Percentiles rank a stretch among this genome's conserved stretches.
These are phyloP conservation scores for Babyrousa celebensis DNA, from an alignment of 2,797 vertebrate genomes.

Conservation along the genomic window DNA sequence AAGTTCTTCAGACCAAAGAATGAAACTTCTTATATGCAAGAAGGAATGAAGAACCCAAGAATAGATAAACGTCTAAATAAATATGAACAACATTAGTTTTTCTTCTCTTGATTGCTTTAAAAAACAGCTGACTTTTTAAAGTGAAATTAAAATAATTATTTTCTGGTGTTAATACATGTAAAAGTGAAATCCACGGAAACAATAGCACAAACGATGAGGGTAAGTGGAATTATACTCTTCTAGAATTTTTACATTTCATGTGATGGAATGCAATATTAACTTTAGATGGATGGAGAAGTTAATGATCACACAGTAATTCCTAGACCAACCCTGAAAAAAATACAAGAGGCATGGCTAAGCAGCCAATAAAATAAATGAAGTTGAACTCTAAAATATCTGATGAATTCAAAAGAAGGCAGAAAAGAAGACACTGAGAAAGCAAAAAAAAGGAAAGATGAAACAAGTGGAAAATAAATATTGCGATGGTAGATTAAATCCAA, in stretches of 20 bases:
- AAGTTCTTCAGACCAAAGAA: not conserved
- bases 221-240: not conserved
- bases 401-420: not conserved
- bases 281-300: conserved; percentile 1
- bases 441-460: not conserved
- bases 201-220: not conserved
- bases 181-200: not conserved
- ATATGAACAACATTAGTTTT: not conserved
- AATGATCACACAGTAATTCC: not conserved
- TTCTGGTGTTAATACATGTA: conserved; percentile 15
- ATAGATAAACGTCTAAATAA: not conserved
- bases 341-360: not conserved
- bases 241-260: not conserved
- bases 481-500: conserved; percentile 7
- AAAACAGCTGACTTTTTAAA: conserved; percentile 4
- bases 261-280: conserved; percentile 27
- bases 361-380: conserved; percentile 15
- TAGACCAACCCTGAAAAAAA: conserved; percentile 25
- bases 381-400: not conserved
- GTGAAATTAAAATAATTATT: not conserved
- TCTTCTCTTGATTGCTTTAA: not conserved
- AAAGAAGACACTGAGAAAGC: not conserved
- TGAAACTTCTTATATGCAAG: not conserved
- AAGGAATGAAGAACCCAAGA: not conserved
- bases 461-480: conserved; percentile 10